phyloP scores from a whole-genome alignment of 2,797 vertebrate species.

The Brachyalestes nurse region DNA sequence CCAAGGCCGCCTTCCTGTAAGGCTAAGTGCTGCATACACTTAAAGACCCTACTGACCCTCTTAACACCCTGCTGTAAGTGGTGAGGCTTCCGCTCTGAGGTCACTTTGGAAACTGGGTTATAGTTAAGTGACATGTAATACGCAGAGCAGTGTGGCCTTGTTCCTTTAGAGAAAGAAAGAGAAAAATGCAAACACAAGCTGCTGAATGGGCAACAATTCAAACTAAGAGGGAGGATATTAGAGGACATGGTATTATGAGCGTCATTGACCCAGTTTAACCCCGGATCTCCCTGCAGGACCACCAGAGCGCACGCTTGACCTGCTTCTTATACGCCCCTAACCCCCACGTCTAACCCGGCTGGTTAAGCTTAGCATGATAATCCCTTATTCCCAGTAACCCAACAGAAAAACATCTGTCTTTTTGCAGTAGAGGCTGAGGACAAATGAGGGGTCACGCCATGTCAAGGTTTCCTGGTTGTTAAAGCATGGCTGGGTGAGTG shows the following conservation, averaged over 20 bases:
- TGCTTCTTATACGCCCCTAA: background rate
- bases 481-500: background rate
- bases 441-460: background rate
- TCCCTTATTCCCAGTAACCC: background rate
- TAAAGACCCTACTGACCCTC: background rate
- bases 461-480: background rate
- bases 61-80: conserved; percentile 25
- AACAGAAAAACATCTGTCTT: background rate
- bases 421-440: background rate
- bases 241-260: background rate
- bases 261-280: background rate
- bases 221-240: background rate
- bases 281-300: background rate
- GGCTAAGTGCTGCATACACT: conserved; percentile 29
- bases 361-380: conserved; percentile 16
- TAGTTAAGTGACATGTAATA: conserved; percentile 29
- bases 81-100: background rate
- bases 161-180: background rate
- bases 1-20: conserved; percentile 4
- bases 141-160: background rate
- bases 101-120: conserved; percentile 18
- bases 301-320: background rate
- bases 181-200: background rate
- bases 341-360: background rate
- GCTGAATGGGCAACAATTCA: background rate